phyloP scores from a whole-genome alignment of 2,888 invertebrate genomes.

The Carpatolechia fugitivella region DNA sequence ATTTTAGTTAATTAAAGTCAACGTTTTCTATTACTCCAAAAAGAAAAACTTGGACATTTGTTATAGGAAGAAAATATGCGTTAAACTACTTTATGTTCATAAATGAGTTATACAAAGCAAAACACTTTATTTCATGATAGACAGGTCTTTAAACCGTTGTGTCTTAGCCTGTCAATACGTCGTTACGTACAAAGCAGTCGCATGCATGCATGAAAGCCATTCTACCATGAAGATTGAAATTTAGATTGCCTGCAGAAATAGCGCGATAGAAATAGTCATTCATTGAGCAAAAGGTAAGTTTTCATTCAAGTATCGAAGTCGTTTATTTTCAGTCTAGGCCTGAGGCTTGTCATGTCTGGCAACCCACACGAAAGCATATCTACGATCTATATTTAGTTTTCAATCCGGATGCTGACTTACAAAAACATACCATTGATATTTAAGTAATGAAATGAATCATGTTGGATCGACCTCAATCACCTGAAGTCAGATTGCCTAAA shows the following conservation, averaged over 20 bases:
- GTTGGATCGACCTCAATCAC: conserved; percentile 17
- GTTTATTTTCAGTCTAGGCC: conserved; percentile 5
- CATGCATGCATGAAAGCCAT: conserved; percentile 6
- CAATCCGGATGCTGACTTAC: background rate
- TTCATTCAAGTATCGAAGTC: conserved; percentile 4
- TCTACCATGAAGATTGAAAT: conserved; percentile 11
- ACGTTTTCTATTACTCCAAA: no score
- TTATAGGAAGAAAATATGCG: no score
- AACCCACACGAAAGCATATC: background rate
- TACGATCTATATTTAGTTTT: background rate
- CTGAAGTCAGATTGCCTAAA: conserved; percentile 13
- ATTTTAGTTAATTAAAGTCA: no score
- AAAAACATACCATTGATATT: background rate
- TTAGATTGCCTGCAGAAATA: conserved; percentile 8
- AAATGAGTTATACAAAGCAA: no score
- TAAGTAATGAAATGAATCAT: conserved; percentile 6
- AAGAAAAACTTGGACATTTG: no score
- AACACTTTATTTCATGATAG: background rate
- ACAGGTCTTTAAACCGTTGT: conserved; percentile 2
- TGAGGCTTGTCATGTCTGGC: background rate
- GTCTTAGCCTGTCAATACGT: conserved; percentile 8
- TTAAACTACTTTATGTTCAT: no score
- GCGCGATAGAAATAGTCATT: conserved; percentile 6
- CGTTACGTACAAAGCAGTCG: conserved; percentile 3
- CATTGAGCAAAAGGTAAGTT: conserved; percentile 9